phyloP scores from a whole-genome alignment of 2,888 invertebrate species.

The Callinectes sapidus region DNA sequence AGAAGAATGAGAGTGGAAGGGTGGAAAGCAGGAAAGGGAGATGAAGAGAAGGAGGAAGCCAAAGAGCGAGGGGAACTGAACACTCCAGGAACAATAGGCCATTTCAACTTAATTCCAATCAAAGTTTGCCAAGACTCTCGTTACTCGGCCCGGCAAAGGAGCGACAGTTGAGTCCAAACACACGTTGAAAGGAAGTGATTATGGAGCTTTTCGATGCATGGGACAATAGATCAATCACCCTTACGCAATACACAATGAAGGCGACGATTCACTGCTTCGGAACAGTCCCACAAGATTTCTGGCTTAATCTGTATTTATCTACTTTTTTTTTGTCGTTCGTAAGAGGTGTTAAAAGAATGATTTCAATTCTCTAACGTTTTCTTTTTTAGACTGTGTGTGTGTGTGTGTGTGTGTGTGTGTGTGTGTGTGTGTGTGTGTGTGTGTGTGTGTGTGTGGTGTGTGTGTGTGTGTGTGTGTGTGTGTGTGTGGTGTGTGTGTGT shows the following conservation, averaged over 20 bases:
- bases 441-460: too few species aligned
- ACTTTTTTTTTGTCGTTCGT: neutral
- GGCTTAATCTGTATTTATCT: neutral
- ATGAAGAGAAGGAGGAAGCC: neutral
- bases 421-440: too few species aligned
- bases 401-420: neutral
- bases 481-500: neutral
- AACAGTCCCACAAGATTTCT: neutral
- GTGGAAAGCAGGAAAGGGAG: neutral
- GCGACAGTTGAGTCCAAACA: neutral
- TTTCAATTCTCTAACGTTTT: neutral
- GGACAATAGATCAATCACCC: neutral
- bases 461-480: too few species aligned
- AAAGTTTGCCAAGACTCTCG: slow-evolving; percentile 24
- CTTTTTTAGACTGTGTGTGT: neutral
- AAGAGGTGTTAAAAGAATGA: neutral
- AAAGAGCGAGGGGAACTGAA: neutral
- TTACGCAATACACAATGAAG: neutral
- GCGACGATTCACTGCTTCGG: neutral
- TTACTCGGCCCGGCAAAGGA: neutral
- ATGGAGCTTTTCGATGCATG: neutral
- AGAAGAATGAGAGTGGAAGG: neutral
- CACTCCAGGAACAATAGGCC: slow-evolving; percentile 27
- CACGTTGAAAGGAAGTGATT: slow-evolving; percentile 8
- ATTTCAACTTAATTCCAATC: slow-evolving; percentile 24